Evolutionary conservation across 2,888 invertebrate genomes (phyloP), one percentile per base, ranked within the genome.

Genomic region (Resseliella maxima): DNA sequence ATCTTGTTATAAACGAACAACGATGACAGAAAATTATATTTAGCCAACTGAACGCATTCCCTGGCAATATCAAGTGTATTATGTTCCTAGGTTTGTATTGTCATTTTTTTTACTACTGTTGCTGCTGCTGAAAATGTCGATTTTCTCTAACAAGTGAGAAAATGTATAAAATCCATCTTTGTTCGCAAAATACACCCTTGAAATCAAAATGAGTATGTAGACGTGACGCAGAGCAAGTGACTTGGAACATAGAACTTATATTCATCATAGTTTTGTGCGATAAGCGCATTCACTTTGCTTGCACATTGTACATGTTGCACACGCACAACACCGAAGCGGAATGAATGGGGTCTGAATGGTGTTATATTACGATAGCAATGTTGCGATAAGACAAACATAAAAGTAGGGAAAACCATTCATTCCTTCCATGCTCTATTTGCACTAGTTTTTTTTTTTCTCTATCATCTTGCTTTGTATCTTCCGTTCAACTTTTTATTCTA

Each of bases 1-100:
- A 72, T 72, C 72, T 72, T 72, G 72, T 72, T 72, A 72, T 35
- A 72, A 72, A 72, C 72, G 72, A 72, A 72, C 72, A 72, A 72
- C 72, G 27, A 72, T 72, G 72, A 72, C 31, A 72, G 72, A 72
- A 72, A 27, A 72, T 72, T 35, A 72, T 72, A 72, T 72, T 72
- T 72, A 72, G 31, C 31, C 72, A 72, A 72, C 31, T 72, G 72
- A 59, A 59, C 59, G 27, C 12, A 59, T 59, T 3, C 24, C 27
- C n/a, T 24, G 27, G n/a, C 59, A n/a, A n/a, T n/a, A 50, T 50
- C 24, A 21, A 50, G 50, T 27, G 5, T 15, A 24, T 50, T 18
- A 50, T 50, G 24, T 72, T 31, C 0, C 18, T 31, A 15, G 6
- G 15, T 72, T 12, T 31, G 72, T 72, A 35, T 72, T 15, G 15